Percentiles rank a stretch among this genome's conserved stretches.
Evolutionary conservation across 2,113 vertebrate genomes (phyloP).

Genomic region (Scophthalmus maximus): DNA sequence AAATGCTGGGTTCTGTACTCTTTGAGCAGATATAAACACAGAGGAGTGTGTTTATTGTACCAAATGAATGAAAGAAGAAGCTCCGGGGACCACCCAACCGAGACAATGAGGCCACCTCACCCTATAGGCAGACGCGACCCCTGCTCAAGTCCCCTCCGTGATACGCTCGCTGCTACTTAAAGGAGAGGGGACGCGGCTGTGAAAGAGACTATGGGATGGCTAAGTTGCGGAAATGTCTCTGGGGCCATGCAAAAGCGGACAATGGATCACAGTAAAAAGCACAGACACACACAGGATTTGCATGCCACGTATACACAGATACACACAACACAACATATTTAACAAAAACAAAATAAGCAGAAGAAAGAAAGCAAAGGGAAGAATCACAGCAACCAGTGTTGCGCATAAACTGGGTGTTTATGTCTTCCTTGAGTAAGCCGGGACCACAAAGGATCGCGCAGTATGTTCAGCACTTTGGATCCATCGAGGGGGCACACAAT

Average conservation of each 20-base stretch:
- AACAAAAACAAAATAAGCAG: conserved; percentile 5
- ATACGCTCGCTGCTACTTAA: conserved; percentile 40
- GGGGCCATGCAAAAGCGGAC: conserved; percentile 80
- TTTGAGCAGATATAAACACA: conserved; percentile 30
- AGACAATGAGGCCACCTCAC: conserved; percentile 67
- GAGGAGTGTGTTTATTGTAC: conserved; percentile 57
- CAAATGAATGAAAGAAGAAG: conserved; percentile 49
- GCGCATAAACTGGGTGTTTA: conserved; percentile 39
- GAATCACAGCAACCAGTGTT: conserved; percentile 53
- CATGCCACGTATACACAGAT: conserved; percentile 53
- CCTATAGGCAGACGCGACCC: conserved; percentile 52
- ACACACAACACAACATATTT: conserved; percentile 39
- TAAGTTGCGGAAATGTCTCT: conserved; percentile 74
- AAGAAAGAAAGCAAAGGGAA: conserved; percentile 45
- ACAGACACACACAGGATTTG: conserved; percentile 42
- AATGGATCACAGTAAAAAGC: conserved; percentile 61
- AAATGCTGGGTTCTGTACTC: conserved; percentile 58
- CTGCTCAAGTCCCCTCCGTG: conserved; percentile 45
- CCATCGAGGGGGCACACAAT: conserved; percentile 56
- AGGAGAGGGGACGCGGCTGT: conserved; percentile 38
- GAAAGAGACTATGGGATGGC: conserved; percentile 56
- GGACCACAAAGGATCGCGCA: conserved; percentile 52
- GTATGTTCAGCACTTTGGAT: conserved; percentile 53
- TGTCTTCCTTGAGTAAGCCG: conserved; percentile 52
- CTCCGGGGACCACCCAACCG: conserved; percentile 61